Evolutionary conservation across 1,140 invertebrate species (phyloP), one percentile per base, ranked within the genome.

Genomic region (Harpegnathos saltator): DNA sequence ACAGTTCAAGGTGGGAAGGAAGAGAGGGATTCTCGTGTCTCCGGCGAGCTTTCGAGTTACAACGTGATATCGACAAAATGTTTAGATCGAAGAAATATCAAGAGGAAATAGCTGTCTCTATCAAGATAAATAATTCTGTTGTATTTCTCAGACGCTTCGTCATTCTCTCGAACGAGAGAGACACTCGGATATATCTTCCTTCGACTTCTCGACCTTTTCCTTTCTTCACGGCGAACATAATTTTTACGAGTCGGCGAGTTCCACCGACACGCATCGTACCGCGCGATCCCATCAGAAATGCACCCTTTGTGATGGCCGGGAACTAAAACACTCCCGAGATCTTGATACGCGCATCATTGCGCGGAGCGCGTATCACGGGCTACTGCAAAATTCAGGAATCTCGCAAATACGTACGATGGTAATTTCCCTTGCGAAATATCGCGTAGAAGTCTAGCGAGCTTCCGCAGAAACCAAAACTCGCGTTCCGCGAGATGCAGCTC

Each of bases 371-470:
- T n/a, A 63, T 77, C 48, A 77, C 14, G 15, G 11, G 1, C 14
- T 65, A 14, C 48, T 77, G 62, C 54, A 65, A 77, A 65, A 65
- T 77, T 65, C 73, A 65, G 52, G 48, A 65, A 54, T 77, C 44
- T 52, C 33, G 59, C 59, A 65, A 65, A 77, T 12, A 50, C n/a
- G 65, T 22, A 24, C 26, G 19, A 65, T 52, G 9, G n/a, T 77
- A 77, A 65, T 77, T 65, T 33, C 56, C 26, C 33, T 29, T 77
- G 61, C 44, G 19, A 77, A 77, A 77, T 75, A 75, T 19, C 22
- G 17, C 3, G 17, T 3, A 58, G n/a, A 62, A 75, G 58, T 75
- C 73, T 63, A 52, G 44, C 48, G 26, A 63, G 19, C 59, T 75
- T 75, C 59, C 73, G 22, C n/a, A 54, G 73, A 52, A 63, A 54